These are phyloP conservation scores for Teleopsis dalmanni DNA, from an alignment of 1,140 invertebrate species.

Conservation along the genomic window DNA sequence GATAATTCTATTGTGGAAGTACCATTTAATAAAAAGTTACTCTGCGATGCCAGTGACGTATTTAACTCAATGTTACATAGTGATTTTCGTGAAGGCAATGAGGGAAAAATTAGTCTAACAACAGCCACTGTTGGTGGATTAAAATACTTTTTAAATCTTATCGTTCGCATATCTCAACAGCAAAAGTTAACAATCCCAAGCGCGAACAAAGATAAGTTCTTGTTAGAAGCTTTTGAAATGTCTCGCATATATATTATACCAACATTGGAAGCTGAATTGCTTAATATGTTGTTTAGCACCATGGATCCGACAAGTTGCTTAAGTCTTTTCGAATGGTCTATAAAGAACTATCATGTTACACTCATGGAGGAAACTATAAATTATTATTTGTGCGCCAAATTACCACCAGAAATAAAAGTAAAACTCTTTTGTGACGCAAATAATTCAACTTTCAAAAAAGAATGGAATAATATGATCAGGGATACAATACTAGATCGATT, in stretches of 20 bases:
- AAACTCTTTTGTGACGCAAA: slow-evolving; percentile 33
- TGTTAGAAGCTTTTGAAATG: slow-evolving; percentile 41
- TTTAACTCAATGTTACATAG: slow-evolving; percentile 43
- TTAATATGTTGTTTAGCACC: slow-evolving; percentile 26
- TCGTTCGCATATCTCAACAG: slow-evolving; percentile 19
- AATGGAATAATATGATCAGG: slow-evolving; percentile 40
- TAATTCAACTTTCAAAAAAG: slow-evolving; percentile 30
- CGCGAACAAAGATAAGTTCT: slow-evolving; percentile 24
- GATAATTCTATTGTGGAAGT: not conserved
- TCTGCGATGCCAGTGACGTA: slow-evolving; percentile 38
- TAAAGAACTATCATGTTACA: slow-evolving; percentile 40
- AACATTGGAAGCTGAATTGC: slow-evolving; percentile 29
- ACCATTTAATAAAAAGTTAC: slow-evolving; percentile 34
- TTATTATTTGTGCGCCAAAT: slow-evolving; percentile 32
- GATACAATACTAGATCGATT: slow-evolving; percentile 35
- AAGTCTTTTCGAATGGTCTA: slow-evolving; percentile 34
- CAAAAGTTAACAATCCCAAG: slow-evolving; percentile 15
- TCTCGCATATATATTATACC: slow-evolving; percentile 39
- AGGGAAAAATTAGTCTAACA: slow-evolving; percentile 33
- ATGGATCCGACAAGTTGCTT: slow-evolving; percentile 31
- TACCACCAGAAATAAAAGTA: slow-evolving; percentile 26
- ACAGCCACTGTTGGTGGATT: slow-evolving; percentile 30
- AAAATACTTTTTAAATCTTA: slow-evolving; percentile 37
- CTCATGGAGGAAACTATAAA: slow-evolving; percentile 37
- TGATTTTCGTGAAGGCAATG: slow-evolving; percentile 35